Percentiles rank a stretch among this genome's conserved stretches.
These are phyloP conservation scores for Ophion ventricosus DNA, from an alignment of 2,888 invertebrate species.

Conservation along the genomic window DNA sequence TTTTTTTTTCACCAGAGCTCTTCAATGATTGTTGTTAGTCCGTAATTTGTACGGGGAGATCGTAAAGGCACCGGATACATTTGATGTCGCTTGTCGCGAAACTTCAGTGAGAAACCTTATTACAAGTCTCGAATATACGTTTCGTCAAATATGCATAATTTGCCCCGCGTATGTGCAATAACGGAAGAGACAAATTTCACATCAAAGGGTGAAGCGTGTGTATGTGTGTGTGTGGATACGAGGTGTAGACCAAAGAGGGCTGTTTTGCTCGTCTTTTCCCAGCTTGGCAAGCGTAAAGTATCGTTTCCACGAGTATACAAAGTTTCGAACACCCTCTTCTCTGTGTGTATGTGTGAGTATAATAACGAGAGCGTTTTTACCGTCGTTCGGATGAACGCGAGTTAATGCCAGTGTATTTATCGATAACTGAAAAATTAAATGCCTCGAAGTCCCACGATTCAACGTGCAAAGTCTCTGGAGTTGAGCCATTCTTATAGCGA, in stretches of 20 bases:
- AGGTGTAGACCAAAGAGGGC: not conserved
- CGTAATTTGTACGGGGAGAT: too few species aligned
- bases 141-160: slow-evolving; percentile 4
- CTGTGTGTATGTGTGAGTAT: not conserved
- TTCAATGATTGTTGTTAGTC: too few species aligned
- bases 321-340: slow-evolving; percentile 4
- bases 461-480: too few species aligned
- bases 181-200: slow-evolving; percentile 1
- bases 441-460: too few species aligned
- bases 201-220: slow-evolving; percentile 16
- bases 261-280: not conserved
- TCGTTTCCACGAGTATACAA: not conserved
- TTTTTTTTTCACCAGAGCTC: too few species aligned
- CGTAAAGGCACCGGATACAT: too few species aligned
- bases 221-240: not conserved
- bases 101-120: not conserved
- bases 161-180: not conserved
- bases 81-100: too few species aligned
- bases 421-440: not conserved
- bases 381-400: slow-evolving; percentile 64
- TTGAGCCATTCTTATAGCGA: not conserved
- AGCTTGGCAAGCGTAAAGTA: not conserved
- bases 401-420: slow-evolving; percentile 5
- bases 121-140: slow-evolving; percentile 1
- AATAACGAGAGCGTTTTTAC: slow-evolving; percentile 21